Conservation (phyloP, 2,113 vertebrate genomes). For the Brachypodius melanocephalos region DNA sequence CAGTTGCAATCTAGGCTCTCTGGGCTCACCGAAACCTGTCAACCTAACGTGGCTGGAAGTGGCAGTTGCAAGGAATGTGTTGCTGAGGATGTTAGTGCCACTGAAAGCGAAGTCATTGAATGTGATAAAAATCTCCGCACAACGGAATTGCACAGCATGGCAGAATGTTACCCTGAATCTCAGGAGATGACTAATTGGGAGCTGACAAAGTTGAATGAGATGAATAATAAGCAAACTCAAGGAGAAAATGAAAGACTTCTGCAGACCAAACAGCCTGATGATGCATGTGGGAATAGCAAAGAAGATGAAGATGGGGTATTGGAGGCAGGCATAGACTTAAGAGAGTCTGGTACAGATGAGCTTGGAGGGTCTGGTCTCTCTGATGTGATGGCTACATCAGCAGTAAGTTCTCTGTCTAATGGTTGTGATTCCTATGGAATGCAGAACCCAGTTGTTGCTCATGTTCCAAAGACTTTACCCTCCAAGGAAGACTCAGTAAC, state of each 20-base stretch:
- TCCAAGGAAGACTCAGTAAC: constrained; percentile 98
- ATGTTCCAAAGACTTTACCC: constrained; percentile 81
- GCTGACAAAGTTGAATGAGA: constrained; percentile 69
- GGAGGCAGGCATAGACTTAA: constrained; percentile 54
- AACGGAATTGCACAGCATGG: constrained; percentile 24
- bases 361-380: constrained; percentile 60
- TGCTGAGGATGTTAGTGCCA: constrained; percentile 48
- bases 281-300: constrained; percentile 35
- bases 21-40: constrained; percentile 40
- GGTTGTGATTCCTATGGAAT: constrained; percentile 84
- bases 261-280: constrained; percentile 51
- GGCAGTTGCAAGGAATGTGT: constrained; percentile 47
- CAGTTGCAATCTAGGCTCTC: constrained; percentile 42
- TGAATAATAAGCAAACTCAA: constrained; percentile 58
- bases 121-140: constrained; percentile 49
- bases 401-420: constrained; percentile 71
- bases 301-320: constrained; percentile 28
- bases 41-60: constrained; percentile 37
- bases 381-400: constrained; percentile 65
- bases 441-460: constrained; percentile 74
- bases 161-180: constrained; percentile 69
- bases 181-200: constrained; percentile 71
- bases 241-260: constrained; percentile 68
- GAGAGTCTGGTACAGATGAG: constrained; percentile 52
- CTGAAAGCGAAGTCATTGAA: constrained; percentile 40